These are phyloP conservation scores for Psylliodes chrysocephalus DNA, from an alignment of 2,888 invertebrate genomes.

Conservation along the genomic window DNA sequence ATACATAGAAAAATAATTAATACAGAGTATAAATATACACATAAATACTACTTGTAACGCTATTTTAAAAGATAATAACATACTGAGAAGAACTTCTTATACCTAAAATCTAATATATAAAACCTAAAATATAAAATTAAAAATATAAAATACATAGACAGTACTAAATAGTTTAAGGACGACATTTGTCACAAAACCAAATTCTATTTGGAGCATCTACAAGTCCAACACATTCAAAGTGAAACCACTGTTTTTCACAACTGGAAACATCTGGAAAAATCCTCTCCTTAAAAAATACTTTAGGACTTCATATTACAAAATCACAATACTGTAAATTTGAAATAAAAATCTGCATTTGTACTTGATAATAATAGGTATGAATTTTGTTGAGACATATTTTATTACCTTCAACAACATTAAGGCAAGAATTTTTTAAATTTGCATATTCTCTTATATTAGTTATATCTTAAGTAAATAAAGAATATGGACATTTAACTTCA, in stretches of 20 bases:
- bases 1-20: too few species aligned
- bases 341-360: slow-evolving; percentile 38
- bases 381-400: neutral
- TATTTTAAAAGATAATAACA: neutral
- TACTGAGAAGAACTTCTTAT: neutral
- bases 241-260: neutral
- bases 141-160: neutral
- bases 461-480: slow-evolving; percentile 1
- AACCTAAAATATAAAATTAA: neutral
- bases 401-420: neutral
- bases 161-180: too few species aligned
- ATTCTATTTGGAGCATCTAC: neutral
- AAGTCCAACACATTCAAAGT: neutral
- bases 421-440: neutral
- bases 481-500: slow-evolving; percentile 4
- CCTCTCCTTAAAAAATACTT: slow-evolving; percentile 26
- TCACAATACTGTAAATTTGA: slow-evolving; percentile 32
- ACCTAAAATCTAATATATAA: too few species aligned
- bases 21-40: neutral
- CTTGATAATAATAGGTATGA: slow-evolving; percentile 23
- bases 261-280: slow-evolving; percentile 23
- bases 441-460: neutral
- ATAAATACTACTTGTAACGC: neutral
- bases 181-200: slow-evolving; percentile 6
- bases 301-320: slow-evolving; percentile 37